Evolutionary conservation across 2,888 invertebrate species (phyloP).

Genomic region (Serrognathus titanus): DNA sequence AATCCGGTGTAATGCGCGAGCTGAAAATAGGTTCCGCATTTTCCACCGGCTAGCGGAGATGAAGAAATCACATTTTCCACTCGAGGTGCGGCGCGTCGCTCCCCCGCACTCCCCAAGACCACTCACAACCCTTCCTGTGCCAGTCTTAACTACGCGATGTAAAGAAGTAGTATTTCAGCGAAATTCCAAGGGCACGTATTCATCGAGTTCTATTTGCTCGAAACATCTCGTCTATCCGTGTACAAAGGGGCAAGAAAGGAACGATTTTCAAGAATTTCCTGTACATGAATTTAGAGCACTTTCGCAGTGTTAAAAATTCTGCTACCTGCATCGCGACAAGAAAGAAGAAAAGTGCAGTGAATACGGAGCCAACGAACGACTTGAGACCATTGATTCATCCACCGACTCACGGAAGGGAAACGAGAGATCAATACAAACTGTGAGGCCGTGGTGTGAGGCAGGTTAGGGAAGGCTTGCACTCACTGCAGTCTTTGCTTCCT

Average conservation of each 20-base stretch:
- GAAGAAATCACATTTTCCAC: slow-evolving; percentile 52
- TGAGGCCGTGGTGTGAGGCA: slow-evolving; percentile 46
- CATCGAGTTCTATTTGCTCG: no score
- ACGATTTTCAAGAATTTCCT: neutral
- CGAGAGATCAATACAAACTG: slow-evolving; percentile 49
- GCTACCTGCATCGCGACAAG: slow-evolving; percentile 10
- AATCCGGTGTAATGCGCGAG: slow-evolving; percentile 17
- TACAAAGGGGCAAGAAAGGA: neutral
- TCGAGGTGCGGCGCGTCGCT: slow-evolving; percentile 37
- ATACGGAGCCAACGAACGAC: slow-evolving; percentile 39
- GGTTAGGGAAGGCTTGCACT: slow-evolving; percentile 47
- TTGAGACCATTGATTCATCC: slow-evolving; percentile 44
- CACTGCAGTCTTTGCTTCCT: slow-evolving; percentile 45
- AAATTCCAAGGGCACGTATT: slow-evolving; percentile 31
- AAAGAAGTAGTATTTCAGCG: slow-evolving; percentile 39
- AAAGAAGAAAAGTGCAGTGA: slow-evolving; percentile 29
- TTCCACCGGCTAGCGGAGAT: slow-evolving; percentile 32
- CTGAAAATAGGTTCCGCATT: slow-evolving; percentile 13
- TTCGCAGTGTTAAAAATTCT: neutral
- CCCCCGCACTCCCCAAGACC: slow-evolving; percentile 39
- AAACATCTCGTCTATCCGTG: neutral
- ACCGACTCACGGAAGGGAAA: slow-evolving; percentile 43
- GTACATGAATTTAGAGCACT: neutral
- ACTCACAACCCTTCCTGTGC: slow-evolving; percentile 45
- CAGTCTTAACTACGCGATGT: slow-evolving; percentile 45